Evolutionary conservation across 2,797 vertebrate genomes (phyloP).

Genomic region (Thalassophryne amazonica): DNA sequence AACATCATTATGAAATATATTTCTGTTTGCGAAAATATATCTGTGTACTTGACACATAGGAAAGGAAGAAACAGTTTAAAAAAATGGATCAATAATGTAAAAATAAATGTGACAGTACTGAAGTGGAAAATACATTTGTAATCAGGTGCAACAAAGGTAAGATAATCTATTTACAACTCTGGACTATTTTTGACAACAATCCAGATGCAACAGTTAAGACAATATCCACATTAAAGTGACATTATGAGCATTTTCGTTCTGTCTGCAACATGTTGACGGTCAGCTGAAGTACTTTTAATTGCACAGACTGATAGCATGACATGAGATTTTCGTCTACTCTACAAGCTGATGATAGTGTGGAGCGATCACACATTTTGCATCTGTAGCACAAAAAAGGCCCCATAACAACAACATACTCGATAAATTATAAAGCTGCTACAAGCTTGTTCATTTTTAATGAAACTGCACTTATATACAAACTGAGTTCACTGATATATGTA

Average conservation of each 20-base stretch:
- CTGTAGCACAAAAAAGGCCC: constrained; percentile 56
- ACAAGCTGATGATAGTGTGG: constrained; percentile 35
- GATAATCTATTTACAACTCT: constrained; percentile 59
- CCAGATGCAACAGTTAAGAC: constrained; percentile 41
- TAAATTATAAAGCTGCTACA: constrained; percentile 67
- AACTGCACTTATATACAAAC: constrained; percentile 71
- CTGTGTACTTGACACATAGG: constrained; percentile 77
- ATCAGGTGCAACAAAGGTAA: constrained; percentile 36
- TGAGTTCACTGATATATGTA: constrained; percentile 51
- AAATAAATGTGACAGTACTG: constrained; percentile 38
- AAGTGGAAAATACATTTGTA: constrained; percentile 29
- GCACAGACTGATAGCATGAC: constrained; percentile 49
- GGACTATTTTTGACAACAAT: constrained; percentile 28
- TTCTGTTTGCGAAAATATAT: constrained; percentile 84
- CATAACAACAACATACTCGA: constrained; percentile 46
- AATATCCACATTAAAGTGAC: constrained; percentile 54
- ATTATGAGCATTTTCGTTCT: constrained; percentile 39
- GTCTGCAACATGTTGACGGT: constrained; percentile 36
- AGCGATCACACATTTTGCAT: constrained; percentile 57
- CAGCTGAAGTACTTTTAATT: constrained; percentile 36
- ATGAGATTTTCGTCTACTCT: constrained; percentile 42
- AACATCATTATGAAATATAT: constrained; percentile 79
- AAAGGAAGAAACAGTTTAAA: constrained; percentile 39
- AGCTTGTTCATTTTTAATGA: constrained; percentile 52
- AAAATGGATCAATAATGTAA: constrained; percentile 33